Evolutionary conservation across 2,113 vertebrate species (phyloP).

Genomic region (Antechinus flavipes): DNA sequence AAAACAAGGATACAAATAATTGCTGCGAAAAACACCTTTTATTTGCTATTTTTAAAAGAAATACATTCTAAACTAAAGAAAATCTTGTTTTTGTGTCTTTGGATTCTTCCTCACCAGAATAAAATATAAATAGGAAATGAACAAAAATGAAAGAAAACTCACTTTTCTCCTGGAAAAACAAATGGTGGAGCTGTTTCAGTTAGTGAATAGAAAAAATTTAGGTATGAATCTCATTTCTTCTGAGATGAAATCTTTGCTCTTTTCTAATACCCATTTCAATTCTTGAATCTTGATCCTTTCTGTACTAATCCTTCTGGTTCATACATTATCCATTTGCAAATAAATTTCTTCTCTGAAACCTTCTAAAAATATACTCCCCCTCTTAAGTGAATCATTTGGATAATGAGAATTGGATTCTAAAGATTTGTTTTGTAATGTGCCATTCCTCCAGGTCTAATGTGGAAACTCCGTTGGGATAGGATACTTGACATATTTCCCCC

Average conservation of each 20-base stretch:
- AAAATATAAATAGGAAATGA: neutral
- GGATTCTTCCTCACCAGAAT: neutral
- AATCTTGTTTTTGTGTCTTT: neutral
- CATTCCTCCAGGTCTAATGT: neutral
- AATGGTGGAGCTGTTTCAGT: slow-evolving; percentile 21
- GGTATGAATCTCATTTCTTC: neutral
- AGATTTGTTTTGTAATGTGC: slow-evolving; percentile 10
- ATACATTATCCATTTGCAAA: neutral
- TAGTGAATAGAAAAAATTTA: slow-evolving; percentile 32
- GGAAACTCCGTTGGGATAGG: slow-evolving; percentile 15
- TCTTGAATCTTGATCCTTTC: slow-evolving; percentile 12
- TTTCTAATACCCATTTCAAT: slow-evolving; percentile 21
- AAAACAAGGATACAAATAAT: neutral
- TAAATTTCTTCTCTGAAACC: neutral
- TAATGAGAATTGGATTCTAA: neutral
- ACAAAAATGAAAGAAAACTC: slow-evolving; percentile 16
- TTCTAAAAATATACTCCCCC: slow-evolving; percentile 29
- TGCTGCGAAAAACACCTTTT: neutral
- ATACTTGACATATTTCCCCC: slow-evolving; percentile 11
- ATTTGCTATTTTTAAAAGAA: slow-evolving; percentile 17
- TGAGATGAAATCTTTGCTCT: slow-evolving; percentile 8
- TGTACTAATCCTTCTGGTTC: neutral
- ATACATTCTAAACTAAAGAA: slow-evolving; percentile 20
- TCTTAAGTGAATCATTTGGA: slow-evolving; percentile 31
- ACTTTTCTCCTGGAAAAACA: slow-evolving; percentile 11